These are phyloP conservation scores for Nansenia antarctica DNA, from an alignment of 2,113 vertebrate genomes.

Conservation along the genomic window DNA sequence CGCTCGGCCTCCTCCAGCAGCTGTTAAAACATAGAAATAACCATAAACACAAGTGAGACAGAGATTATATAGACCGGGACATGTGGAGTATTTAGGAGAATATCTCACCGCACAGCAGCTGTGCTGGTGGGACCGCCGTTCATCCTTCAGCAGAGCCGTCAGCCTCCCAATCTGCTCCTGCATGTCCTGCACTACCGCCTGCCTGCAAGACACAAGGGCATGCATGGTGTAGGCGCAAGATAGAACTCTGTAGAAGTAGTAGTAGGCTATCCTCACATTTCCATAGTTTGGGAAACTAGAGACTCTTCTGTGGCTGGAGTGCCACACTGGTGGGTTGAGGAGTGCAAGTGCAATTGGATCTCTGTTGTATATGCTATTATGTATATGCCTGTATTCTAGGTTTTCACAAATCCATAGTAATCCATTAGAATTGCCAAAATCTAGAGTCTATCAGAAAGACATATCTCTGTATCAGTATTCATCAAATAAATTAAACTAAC, in stretches of 20 bases:
- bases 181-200: constrained; percentile 33
- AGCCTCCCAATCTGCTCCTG: constrained; percentile 46
- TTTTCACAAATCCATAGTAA: neutral
- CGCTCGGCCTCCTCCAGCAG: constrained; percentile 46
- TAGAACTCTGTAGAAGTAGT: neutral
- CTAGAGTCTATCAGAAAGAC: neutral
- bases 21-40: constrained; percentile 9
- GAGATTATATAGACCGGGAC: neutral
- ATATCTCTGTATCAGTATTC: too few species aligned
- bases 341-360: neutral
- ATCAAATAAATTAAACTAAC: too few species aligned
- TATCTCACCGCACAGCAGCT: constrained; percentile 18
- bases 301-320: neutral
- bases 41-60: neutral
- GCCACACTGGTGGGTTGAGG: neutral
- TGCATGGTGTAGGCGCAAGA: neutral
- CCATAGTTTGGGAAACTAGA: neutral
- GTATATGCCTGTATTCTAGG: neutral
- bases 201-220: neutral
- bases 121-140: constrained; percentile 50
- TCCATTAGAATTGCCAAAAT: neutral
- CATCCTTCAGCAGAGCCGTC: constrained; percentile 51
- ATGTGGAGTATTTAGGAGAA: neutral
- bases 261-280: constrained; percentile 1
- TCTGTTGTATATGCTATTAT: neutral